Percentiles rank a stretch among this genome's conserved stretches.
Conservation (phyloP, 1,140 invertebrate species). For the Solen grandis region DNA sequence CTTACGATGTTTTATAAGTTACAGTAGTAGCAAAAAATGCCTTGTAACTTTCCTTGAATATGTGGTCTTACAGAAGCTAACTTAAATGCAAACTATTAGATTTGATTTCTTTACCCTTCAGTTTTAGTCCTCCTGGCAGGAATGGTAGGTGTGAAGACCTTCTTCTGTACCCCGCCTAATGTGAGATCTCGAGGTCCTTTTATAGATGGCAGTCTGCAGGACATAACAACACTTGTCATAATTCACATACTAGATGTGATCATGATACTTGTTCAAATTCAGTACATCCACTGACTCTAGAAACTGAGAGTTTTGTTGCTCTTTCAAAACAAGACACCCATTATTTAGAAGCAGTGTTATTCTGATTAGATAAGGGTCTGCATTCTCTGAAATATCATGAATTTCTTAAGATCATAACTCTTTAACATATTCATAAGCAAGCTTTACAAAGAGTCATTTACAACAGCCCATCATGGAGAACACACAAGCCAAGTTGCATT, state of each 20-base stretch:
- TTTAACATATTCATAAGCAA: too few relatives aligned
- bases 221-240: too few relatives aligned
- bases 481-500: too few relatives aligned
- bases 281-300: not conserved
- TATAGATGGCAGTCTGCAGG: conserved; percentile 76
- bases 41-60: too few relatives aligned
- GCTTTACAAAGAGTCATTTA: too few relatives aligned
- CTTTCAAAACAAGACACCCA: not conserved
- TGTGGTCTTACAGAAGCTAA: too few relatives aligned
- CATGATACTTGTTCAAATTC: not conserved
- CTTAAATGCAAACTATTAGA: too few relatives aligned
- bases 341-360: not conserved
- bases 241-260: not conserved
- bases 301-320: not conserved
- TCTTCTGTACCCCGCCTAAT: conserved; percentile 76
- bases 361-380: not conserved
- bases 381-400: not conserved
- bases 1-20: too few relatives aligned
- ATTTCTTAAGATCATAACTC: too few relatives aligned
- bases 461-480: too few relatives aligned
- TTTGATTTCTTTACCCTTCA: too few relatives aligned
- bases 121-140: conserved; percentile 70
- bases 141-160: conserved; percentile 76
- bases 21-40: too few relatives aligned
- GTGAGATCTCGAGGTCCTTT: conserved; percentile 76